Conservation (phyloP, 2,797 vertebrate species). For the Fundulus diaphanus region DNA sequence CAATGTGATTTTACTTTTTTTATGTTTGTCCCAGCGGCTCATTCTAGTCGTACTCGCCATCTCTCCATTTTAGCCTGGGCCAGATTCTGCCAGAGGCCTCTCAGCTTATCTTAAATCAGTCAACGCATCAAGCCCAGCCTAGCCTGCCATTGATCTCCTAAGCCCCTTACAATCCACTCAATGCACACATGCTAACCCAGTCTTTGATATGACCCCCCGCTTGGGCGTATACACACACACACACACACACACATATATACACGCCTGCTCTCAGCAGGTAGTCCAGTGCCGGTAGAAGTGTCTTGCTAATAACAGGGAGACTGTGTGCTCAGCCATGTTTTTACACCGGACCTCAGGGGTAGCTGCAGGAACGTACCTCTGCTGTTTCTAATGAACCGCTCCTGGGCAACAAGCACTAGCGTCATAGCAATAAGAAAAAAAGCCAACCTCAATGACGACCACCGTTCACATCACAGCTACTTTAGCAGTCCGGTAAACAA, state of each 20-base stretch:
- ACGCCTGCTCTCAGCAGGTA: slow-evolving; percentile 27
- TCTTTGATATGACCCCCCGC: slow-evolving; percentile 52
- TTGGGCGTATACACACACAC: neutral
- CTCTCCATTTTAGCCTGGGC: slow-evolving; percentile 12
- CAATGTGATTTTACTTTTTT: slow-evolving; percentile 16
- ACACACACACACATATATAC: neutral
- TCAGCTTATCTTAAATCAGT: slow-evolving; percentile 65
- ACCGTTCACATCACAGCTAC: neutral
- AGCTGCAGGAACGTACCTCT: neutral
- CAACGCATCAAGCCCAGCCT: slow-evolving; percentile 55
- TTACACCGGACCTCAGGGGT: neutral
- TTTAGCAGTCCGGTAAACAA: slow-evolving; percentile 5
- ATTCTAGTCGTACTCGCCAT: slow-evolving; percentile 10
- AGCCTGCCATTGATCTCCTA: slow-evolving; percentile 65
- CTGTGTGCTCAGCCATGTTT: slow-evolving; percentile 31
- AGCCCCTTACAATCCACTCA: slow-evolving; percentile 71
- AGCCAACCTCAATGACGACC: slow-evolving; percentile 2
- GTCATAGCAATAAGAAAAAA: slow-evolving; percentile 5
- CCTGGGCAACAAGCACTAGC: neutral
- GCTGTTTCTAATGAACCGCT: neutral
- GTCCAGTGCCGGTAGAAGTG: slow-evolving; percentile 15
- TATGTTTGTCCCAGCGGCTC: slow-evolving; percentile 2
- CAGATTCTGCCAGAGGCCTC: slow-evolving; percentile 35
- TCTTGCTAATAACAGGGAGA: slow-evolving; percentile 25
- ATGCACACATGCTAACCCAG: slow-evolving; percentile 63